phyloP scores from a whole-genome alignment of 2,888 invertebrate genomes.

The Latheticus oryzae region DNA sequence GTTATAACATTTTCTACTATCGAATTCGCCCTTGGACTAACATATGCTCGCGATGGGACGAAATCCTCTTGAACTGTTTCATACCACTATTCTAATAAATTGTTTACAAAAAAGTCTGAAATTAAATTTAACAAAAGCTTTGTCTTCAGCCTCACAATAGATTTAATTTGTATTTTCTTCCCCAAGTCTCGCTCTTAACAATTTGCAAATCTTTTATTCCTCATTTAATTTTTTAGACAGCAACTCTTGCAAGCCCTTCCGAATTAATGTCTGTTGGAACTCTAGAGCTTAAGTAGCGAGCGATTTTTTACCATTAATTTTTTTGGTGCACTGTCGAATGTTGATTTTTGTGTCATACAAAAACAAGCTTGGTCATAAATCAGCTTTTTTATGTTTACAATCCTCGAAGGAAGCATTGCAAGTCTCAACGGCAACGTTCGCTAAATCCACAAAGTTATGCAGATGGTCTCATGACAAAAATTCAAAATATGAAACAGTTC shows the following conservation, averaged over 20 bases:
- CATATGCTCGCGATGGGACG: conserved; percentile 29
- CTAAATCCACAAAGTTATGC: not conserved
- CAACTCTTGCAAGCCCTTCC: no score
- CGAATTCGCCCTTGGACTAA: conserved; percentile 25
- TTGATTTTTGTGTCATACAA: no score
- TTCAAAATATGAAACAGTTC: conserved; percentile 17
- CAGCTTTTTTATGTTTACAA: conserved; percentile 7
- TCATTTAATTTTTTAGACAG: no score
- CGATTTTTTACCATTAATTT: no score
- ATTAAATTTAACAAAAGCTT: no score
- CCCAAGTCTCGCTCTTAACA: no score
- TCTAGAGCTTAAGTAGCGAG: no score
- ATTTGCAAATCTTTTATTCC: no score
- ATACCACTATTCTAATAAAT: conserved; percentile 20
- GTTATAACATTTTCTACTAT: conserved; percentile 22
- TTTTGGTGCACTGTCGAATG: not conserved
- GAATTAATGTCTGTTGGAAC: no score
- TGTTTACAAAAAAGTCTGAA: conserved; percentile 2
- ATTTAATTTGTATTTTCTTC: no score
- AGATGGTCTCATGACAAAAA: conserved; percentile 11
- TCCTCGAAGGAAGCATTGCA: not conserved
- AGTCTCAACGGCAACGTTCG: not conserved
- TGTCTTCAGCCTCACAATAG: no score
- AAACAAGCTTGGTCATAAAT: no score
- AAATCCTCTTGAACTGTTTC: conserved; percentile 23